Conservation (phyloP, 2,113 vertebrate species). For the Microcebus jonahi region DNA sequence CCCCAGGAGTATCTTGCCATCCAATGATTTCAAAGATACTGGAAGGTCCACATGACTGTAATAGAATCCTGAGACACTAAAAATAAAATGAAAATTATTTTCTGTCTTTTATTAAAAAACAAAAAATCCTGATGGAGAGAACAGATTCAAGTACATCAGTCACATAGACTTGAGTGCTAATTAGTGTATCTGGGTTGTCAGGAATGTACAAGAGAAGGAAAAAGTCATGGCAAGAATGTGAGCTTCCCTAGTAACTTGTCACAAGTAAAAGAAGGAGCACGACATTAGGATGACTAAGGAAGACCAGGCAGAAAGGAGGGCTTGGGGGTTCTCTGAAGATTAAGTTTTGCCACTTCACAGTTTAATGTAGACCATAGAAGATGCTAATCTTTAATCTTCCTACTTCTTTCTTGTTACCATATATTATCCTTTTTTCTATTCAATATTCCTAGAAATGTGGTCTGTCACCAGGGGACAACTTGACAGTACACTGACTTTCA, state of each 20-base stretch:
- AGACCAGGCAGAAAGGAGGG: not conserved
- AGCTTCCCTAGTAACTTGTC: not conserved
- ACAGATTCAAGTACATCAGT: not conserved
- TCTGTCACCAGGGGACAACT: not conserved
- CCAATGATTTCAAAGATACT: not conserved
- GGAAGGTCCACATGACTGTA: not conserved
- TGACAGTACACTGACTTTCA: not conserved
- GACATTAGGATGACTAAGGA: not conserved
- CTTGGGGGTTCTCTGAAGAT: not conserved
- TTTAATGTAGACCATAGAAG: not conserved
- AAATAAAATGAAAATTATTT: not conserved
- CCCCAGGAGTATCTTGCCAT: fast-evolving
- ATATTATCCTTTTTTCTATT: not conserved
- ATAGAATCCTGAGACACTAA: not conserved
- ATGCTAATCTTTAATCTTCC: not conserved
- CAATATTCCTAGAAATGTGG: not conserved
- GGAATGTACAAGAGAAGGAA: not conserved
- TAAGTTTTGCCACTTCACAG: not conserved
- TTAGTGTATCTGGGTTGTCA: not conserved
- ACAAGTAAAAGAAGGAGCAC: not conserved
- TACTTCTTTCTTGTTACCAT: not conserved
- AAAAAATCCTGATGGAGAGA: not conserved
- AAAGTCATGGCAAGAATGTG: not conserved
- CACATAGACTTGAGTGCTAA: not conserved
- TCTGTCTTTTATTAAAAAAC: not conserved